Evolutionary conservation across 37 sponge, comb jelly and placozoan genomes (phyloP), one percentile per base, ranked within the genome.

Genomic region (Cliona cf. orientalis): DNA sequence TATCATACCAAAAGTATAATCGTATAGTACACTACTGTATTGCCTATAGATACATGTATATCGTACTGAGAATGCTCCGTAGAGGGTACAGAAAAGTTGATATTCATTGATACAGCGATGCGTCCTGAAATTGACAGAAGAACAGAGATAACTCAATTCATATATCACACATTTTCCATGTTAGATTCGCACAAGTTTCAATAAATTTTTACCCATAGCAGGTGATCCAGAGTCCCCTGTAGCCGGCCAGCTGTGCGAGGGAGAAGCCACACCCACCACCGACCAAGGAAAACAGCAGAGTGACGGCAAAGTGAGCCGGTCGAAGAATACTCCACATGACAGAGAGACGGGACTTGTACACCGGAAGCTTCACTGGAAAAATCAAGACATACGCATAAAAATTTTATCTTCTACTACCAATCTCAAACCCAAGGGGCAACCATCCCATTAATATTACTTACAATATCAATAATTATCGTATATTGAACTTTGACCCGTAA

Each of bases 301-400:
- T 38, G 26, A 53, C 58, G 0, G 49, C 4, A 19, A 55, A 34
- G 23, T 43, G 73, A 3, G 40, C 3, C 3, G 87, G 87, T 38
- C 66, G 71, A 14, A 87, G 59, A 17, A 79, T 57, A 56, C 33
- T 66, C 74, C 80, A 87, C 5, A 87, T 2, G 31, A 73, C 28
- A 1, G 72, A 44, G 2, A 87, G 57, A 17, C 87, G 63, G n/a
- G 80, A 80, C 68, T 65, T 80, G 60, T 79, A 87, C 57, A 87
- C 75, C n/a, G 80, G 80, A 26, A 79, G 66, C 19, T 42, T 5
- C 33, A 74, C 87, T 87, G 34, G 1, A 46, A 29, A 11, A 35
- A 67, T 19, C n/a, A n/a, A n/a, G n/a, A n/a, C n/a, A n/a, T n/a
- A n/a, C n/a, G n/a, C n/a, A n/a, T 31, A 62, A 23, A 6, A 28